phyloP scores from a whole-genome alignment of 2,888 invertebrate genomes.

The Zygaena filipendulae region DNA sequence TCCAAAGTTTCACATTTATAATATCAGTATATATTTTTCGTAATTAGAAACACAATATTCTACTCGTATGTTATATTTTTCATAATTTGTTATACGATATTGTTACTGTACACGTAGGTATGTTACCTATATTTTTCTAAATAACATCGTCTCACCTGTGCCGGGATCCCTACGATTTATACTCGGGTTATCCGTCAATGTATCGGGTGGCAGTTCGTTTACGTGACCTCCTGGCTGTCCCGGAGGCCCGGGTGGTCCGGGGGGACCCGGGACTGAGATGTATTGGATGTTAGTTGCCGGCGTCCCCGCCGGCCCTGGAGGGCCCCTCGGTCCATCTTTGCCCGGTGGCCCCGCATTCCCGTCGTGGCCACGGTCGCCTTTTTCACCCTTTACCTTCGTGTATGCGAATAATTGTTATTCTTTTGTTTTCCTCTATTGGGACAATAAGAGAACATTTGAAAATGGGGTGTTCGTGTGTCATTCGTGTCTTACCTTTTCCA shows the following conservation, averaged over 20 bases:
- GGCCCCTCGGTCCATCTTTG: conserved; percentile 71
- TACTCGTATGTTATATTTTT: too few species aligned
- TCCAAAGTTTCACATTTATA: too few species aligned
- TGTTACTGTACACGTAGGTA: too few species aligned
- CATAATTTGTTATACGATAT: too few species aligned
- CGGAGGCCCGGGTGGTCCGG: conserved; percentile 77
- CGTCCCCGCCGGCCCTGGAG: conserved; percentile 71
- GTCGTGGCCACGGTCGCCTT: conserved; percentile 77
- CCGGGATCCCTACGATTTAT: conserved; percentile 41
- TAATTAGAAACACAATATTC: too few species aligned
- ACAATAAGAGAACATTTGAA: background rate
- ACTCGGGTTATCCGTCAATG: conserved; percentile 52
- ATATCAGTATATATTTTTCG: too few species aligned
- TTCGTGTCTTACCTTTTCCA: conserved; percentile 43
- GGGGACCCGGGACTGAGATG: conserved; percentile 79
- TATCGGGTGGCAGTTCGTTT: conserved; percentile 40
- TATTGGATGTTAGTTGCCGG: conserved; percentile 68
- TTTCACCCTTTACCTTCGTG: conserved; percentile 72
- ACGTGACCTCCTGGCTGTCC: conserved; percentile 28
- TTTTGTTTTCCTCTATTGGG: conserved; percentile 15
- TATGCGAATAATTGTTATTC: conserved; percentile 11
- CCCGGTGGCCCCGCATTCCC: conserved; percentile 64
- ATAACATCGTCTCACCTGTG: conserved; percentile 37
- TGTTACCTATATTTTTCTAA: too few species aligned
- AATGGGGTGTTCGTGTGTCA: background rate